phyloP scores from a whole-genome alignment of 2,797 vertebrate species.

The Phaenicophaeus curvirostris region DNA sequence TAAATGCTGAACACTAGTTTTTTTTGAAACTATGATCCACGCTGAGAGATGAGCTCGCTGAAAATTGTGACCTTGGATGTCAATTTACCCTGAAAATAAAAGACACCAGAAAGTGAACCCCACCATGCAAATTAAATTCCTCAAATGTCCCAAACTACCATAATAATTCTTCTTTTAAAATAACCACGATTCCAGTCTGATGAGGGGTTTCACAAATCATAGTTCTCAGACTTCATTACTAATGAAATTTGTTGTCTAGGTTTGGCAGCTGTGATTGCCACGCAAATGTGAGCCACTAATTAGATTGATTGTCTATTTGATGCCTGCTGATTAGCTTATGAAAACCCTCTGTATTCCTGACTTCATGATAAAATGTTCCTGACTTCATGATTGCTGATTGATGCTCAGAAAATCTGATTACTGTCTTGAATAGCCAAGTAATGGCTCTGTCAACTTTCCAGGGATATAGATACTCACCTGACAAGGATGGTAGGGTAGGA shows the following conservation, averaged over 20 bases:
- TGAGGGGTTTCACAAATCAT: constrained; percentile 68
- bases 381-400: constrained; percentile 78
- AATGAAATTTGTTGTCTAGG: constrained; percentile 76
- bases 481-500: constrained; percentile 39
- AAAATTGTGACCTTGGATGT: neutral
- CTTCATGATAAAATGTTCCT: constrained; percentile 76
- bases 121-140: neutral
- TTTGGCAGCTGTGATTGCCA: constrained; percentile 77
- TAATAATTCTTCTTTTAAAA: constrained; percentile 22
- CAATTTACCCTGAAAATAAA: neutral
- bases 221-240: constrained; percentile 76
- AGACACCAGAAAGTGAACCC: neutral
- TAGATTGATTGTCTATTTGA: constrained; percentile 84
- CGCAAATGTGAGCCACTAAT: constrained; percentile 79
- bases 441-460: constrained; percentile 74
- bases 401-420: constrained; percentile 79
- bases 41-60: neutral
- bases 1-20: neutral
- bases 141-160: neutral
- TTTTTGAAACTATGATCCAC: neutral
- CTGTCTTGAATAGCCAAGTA: constrained; percentile 76
- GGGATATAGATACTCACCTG: constrained; percentile 69
- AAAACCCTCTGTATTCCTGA: constrained; percentile 77
- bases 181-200: constrained; percentile 53
- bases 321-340: constrained; percentile 80